phyloP scores from a whole-genome alignment of 2,113 vertebrate genomes.

The Xiphophorus maculatus region DNA sequence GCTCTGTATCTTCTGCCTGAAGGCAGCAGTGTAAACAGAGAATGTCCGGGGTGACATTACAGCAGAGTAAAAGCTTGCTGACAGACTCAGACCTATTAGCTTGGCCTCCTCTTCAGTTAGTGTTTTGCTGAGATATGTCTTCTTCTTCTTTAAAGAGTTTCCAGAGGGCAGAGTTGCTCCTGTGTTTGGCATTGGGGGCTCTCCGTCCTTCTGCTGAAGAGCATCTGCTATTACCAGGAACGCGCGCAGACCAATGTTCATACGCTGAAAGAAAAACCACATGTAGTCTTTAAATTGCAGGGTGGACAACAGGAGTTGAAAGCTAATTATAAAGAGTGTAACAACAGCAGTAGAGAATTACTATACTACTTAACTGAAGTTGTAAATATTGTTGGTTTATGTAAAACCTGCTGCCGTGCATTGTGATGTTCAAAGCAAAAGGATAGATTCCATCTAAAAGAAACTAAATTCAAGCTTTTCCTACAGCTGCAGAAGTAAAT shows the following conservation, averaged over 20 bases:
- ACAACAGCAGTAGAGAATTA: not conserved
- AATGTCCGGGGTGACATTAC: too few species aligned
- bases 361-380: not conserved
- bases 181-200: conserved; percentile 99
- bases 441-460: not conserved
- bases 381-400: not conserved
- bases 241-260: conserved; percentile 97
- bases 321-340: not conserved
- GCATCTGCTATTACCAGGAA: conserved; percentile 98
- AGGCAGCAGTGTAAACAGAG: too few species aligned
- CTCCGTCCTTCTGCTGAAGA: conserved; percentile 97
- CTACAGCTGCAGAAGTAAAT: not conserved
- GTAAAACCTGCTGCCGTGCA: not conserved
- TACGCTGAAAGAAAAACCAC: conserved; percentile 82
- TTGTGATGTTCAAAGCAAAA: not conserved
- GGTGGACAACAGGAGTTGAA: not conserved
- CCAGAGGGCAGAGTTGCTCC: conserved; percentile 96
- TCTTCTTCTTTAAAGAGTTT: conserved; percentile 97
- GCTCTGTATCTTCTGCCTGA: too few species aligned
- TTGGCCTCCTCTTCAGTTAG: conserved; percentile 98
- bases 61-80: not conserved
- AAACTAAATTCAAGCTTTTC: not conserved
- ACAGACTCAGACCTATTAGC: conserved; percentile 86
- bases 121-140: conserved; percentile 98
- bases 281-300: not conserved